Conservation (phyloP, 2,888 invertebrate genomes). For the Troglohyphantes excavatus region DNA sequence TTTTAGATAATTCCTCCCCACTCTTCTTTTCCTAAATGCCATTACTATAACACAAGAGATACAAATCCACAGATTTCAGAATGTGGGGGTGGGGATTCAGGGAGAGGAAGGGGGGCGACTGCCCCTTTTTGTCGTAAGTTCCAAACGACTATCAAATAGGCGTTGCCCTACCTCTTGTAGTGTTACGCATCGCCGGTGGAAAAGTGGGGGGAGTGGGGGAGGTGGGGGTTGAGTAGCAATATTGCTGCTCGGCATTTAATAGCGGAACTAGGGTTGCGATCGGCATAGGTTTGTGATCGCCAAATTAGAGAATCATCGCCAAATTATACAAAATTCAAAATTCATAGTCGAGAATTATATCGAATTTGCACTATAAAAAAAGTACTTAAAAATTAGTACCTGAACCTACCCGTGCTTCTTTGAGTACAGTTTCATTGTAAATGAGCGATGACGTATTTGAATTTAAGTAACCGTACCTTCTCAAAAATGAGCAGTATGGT, state of each 20-base stretch:
- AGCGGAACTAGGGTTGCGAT: neutral
- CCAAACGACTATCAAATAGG: slow-evolving; percentile 70
- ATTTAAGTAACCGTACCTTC: too few species aligned
- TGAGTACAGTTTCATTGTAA: too few species aligned
- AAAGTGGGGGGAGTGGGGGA: neutral
- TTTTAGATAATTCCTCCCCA: slow-evolving; percentile 43
- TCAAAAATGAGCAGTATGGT: too few species aligned
- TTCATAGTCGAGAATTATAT: too few species aligned
- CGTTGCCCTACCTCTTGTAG: slow-evolving; percentile 50
- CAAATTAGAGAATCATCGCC: too few species aligned
- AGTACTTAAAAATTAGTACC: too few species aligned
- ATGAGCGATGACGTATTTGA: too few species aligned
- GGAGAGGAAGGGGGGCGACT: neutral
- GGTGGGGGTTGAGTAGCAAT: slow-evolving; percentile 10
- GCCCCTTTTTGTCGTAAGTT: neutral
- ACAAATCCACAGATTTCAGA: slow-evolving; percentile 37
- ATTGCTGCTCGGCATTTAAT: slow-evolving; percentile 1
- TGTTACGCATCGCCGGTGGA: slow-evolving; percentile 51
- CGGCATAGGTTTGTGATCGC: neutral
- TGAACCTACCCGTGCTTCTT: too few species aligned
- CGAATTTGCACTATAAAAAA: too few species aligned
- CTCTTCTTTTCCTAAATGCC: slow-evolving; percentile 6
- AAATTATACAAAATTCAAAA: too few species aligned
- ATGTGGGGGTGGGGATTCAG: neutral
- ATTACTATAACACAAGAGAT: slow-evolving; percentile 11